phyloP scores from a whole-genome alignment of 2,113 vertebrate genomes.

The Melierax canorus region DNA sequence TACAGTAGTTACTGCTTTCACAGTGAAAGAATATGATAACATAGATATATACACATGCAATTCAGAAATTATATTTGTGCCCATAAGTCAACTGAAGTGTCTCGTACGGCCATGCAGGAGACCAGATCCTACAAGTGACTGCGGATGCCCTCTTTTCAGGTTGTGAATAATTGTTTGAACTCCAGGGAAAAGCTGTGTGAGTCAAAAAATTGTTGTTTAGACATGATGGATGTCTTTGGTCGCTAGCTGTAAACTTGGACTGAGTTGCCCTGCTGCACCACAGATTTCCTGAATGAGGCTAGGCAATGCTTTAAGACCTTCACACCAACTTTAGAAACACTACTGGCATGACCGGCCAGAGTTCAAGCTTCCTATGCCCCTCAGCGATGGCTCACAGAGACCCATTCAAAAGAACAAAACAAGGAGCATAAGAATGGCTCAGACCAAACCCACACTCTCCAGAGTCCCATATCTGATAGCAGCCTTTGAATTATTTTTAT shows the following conservation, averaged over 20 bases:
- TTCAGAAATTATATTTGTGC: constrained; percentile 37
- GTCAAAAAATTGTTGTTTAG: background rate
- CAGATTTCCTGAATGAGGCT: background rate
- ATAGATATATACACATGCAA: background rate
- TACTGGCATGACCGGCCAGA: background rate
- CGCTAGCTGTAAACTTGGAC: background rate
- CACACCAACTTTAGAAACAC: background rate
- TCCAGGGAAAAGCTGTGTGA: background rate
- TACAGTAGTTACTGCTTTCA: constrained; percentile 65
- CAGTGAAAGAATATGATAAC: constrained; percentile 37
- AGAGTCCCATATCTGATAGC: background rate
- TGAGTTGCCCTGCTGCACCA: background rate
- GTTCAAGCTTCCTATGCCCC: background rate
- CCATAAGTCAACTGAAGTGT: background rate
- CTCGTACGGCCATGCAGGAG: background rate
- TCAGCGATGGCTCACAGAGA: background rate
- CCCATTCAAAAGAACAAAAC: background rate
- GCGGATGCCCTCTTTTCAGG: background rate
- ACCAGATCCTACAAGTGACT: background rate
- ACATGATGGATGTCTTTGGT: background rate
- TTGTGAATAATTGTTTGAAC: background rate
- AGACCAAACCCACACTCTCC: background rate
- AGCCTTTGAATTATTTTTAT: background rate
- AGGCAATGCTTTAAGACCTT: background rate
- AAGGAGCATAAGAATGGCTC: background rate